phyloP scores from a whole-genome alignment of 2,113 vertebrate genomes.

The Taxidea taxus region DNA sequence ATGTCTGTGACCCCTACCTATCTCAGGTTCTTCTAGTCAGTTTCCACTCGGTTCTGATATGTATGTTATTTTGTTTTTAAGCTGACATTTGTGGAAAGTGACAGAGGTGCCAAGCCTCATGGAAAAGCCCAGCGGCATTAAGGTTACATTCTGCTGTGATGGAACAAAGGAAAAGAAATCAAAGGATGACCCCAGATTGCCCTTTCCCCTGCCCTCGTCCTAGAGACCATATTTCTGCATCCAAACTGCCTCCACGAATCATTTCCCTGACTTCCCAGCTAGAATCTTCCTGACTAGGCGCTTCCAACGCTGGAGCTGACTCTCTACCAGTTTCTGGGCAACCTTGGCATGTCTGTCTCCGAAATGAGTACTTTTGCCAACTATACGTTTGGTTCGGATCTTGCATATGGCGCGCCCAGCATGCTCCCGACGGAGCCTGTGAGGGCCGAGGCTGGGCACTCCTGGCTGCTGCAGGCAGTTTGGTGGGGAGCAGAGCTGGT shows the following conservation, averaged over 20 bases:
- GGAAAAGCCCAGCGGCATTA: neutral
- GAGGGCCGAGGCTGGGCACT: slow-evolving; percentile 79
- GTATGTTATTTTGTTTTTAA: neutral
- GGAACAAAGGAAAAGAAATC: slow-evolving; percentile 2
- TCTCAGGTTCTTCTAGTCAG: neutral
- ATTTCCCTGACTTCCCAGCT: neutral
- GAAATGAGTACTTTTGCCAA: slow-evolving; percentile 84
- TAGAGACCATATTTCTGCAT: neutral
- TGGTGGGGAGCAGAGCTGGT: slow-evolving; percentile 74
- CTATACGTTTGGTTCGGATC: slow-evolving; percentile 84
- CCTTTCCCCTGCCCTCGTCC: neutral
- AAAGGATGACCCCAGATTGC: neutral
- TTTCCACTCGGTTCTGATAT: neutral
- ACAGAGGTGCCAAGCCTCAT: neutral
- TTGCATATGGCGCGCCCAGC: slow-evolving; percentile 84
- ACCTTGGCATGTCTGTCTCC: slow-evolving; percentile 84
- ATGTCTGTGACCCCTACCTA: neutral
- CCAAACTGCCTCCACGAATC: neutral
- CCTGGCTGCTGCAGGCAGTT: slow-evolving; percentile 64
- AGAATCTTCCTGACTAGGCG: neutral
- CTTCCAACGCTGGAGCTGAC: neutral
- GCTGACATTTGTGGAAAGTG: neutral
- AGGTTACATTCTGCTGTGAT: neutral
- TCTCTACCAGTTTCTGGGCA: slow-evolving; percentile 85
- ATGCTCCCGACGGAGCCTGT: slow-evolving; percentile 82